Percentiles rank a stretch among this genome's conserved stretches.
Evolutionary conservation across 1,140 invertebrate genomes (phyloP).

Genomic region (Panagrolaimus sp.): DNA sequence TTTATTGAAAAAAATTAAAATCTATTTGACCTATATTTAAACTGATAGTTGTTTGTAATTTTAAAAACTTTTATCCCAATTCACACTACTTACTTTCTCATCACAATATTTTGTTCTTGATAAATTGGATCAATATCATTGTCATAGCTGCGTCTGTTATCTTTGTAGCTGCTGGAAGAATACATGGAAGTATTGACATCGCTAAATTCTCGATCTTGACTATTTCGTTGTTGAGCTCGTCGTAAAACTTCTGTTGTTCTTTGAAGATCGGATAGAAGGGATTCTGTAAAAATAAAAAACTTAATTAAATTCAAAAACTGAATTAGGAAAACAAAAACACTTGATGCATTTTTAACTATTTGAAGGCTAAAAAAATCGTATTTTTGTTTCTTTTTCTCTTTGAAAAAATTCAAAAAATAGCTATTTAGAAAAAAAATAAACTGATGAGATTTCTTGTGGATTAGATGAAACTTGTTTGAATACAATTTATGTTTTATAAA

Average conservation of each 20-base stretch:
- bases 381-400: slow-evolving; percentile 3
- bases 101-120: slow-evolving; percentile 31
- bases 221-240: slow-evolving; percentile 19
- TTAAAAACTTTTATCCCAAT: too few species aligned
- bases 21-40: too few species aligned
- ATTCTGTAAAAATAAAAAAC: slow-evolving; percentile 37
- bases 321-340: too few species aligned
- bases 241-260: slow-evolving; percentile 44
- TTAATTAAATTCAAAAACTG: neutral
- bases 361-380: slow-evolving; percentile 17
- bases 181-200: slow-evolving; percentile 14
- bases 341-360: too few species aligned
- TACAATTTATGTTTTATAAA: neutral
- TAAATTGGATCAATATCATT: slow-evolving; percentile 42
- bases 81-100: slow-evolving; percentile 16
- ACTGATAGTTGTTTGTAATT: too few species aligned
- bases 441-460: too few species aligned
- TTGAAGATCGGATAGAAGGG: slow-evolving; percentile 41
- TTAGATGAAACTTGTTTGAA: too few species aligned
- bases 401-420: neutral
- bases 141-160: slow-evolving; percentile 15
- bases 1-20: too few species aligned
- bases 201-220: neutral
- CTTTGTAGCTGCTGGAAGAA: neutral
- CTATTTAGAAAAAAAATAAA: neutral